Percentiles rank a stretch among this genome's conserved stretches.
phyloP scores from a whole-genome alignment of 1,140 invertebrate species.

The Semibalanus balanoides region DNA sequence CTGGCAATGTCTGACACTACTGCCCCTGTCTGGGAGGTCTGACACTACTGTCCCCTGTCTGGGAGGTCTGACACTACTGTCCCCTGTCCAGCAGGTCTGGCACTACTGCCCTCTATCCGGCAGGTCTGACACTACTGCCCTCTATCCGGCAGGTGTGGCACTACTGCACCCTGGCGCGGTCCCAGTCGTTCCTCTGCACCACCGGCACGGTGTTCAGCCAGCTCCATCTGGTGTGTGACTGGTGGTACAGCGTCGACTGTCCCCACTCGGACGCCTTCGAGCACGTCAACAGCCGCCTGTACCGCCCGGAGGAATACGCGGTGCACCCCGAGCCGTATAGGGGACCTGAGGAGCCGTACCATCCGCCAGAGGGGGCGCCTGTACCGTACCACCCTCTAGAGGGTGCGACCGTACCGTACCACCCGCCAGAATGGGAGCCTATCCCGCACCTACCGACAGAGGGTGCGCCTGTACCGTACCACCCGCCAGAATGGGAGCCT shows the following conservation, averaged over 20 bases:
- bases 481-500: no score
- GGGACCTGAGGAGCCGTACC: no score
- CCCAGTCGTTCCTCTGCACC: conserved; percentile 38
- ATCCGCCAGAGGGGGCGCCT: neutral
- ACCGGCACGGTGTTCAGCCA: conserved; percentile 42
- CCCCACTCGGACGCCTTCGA: conserved; percentile 31
- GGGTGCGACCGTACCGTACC: no score
- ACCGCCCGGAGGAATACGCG: neutral
- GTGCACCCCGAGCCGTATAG: neutral
- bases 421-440: neutral
- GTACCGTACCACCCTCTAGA: no score
- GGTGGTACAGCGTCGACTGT: conserved; percentile 42
- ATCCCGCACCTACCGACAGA: neutral
- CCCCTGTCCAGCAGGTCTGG: no score
- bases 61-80: no score
- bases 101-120: no score
- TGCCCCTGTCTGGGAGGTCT: no score
- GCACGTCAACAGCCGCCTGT: conserved; percentile 25
- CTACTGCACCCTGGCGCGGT: conserved; percentile 35
- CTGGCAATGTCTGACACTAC: no score
- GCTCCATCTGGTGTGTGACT: conserved; percentile 40
- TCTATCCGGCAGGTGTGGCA: conserved; percentile 35
- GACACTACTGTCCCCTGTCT: no score
- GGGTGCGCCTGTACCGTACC: neutral
- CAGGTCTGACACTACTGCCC: neutral